Percentiles rank a stretch among this genome's conserved stretches.
phyloP scores from a whole-genome alignment of 1,140 invertebrate genomes.

The Stratiolaelaps scimitus region DNA sequence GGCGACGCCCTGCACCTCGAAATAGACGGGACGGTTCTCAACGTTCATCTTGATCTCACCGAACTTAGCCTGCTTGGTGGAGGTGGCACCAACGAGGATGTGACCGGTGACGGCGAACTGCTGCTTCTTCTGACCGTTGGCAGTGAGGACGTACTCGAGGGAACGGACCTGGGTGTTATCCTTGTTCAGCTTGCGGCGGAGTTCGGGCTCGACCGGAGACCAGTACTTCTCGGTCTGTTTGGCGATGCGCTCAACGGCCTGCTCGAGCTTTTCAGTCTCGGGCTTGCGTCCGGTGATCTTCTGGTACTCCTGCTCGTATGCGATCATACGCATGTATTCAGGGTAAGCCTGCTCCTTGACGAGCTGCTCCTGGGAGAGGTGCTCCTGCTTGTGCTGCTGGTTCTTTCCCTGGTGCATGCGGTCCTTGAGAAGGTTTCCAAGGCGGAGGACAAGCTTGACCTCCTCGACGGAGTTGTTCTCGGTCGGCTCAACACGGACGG shows the following conservation, averaged over 20 bases:
- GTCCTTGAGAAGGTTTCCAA: conserved; percentile 10
- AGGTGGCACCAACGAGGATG: background rate
- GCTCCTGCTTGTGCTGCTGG: conserved; percentile 21
- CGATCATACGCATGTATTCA: conserved; percentile 19
- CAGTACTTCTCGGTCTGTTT: conserved; percentile 27
- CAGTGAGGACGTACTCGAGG: conserved; percentile 7
- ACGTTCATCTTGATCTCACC: conserved; percentile 24
- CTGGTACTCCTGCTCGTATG: conserved; percentile 17
- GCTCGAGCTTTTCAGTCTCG: conserved; percentile 5
- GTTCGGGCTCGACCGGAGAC: conserved; percentile 5
- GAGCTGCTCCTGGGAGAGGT: conserved; percentile 14
- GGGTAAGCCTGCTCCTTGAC: conserved; percentile 7
- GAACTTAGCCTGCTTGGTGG: conserved; percentile 16
- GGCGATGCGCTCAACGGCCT: background rate
- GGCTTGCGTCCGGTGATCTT: conserved; percentile 25
- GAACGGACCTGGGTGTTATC: conserved; percentile 21
- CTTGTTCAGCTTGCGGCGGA: conserved; percentile 6
- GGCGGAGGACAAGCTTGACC: conserved; percentile 1
- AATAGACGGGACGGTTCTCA: background rate
- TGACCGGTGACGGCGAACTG: background rate
- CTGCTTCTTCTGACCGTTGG: conserved; percentile 8
- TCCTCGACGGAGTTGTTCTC: conserved; percentile 5
- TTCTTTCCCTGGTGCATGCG: background rate
- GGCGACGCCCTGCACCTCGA: background rate
- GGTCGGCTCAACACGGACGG: conserved; percentile 7